Evolutionary conservation across 2,888 invertebrate genomes (phyloP).

Genomic region (Psococerastis gibbosa): DNA sequence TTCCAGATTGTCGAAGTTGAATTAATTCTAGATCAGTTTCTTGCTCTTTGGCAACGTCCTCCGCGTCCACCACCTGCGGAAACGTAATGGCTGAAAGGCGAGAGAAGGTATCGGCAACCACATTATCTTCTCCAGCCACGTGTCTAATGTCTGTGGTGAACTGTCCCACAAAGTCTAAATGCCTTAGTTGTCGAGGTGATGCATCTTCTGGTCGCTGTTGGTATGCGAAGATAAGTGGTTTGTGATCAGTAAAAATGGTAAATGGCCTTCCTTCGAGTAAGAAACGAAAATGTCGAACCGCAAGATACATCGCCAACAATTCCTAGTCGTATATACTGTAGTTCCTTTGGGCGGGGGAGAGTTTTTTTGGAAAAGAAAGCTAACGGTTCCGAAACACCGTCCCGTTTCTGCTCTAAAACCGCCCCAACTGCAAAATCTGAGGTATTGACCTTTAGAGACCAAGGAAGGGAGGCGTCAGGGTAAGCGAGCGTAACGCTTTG

Average conservation of each 20-base stretch:
- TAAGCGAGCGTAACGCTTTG: background rate
- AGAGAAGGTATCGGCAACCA: slow-evolving; percentile 13
- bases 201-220: slow-evolving; percentile 12
- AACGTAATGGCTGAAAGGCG: slow-evolving; percentile 9
- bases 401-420: background rate
- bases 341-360: slow-evolving; percentile 11
- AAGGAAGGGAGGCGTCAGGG: background rate
- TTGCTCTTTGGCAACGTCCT: background rate
- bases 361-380: slow-evolving; percentile 15
- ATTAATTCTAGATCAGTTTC: background rate
- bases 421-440: background rate
- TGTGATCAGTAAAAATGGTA: slow-evolving; percentile 15
- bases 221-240: slow-evolving; percentile 14
- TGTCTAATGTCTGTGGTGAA: slow-evolving; percentile 14
- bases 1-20: no score
- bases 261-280: slow-evolving; percentile 16
- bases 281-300: slow-evolving; percentile 13
- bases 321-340: slow-evolving; percentile 14
- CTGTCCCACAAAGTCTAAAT: slow-evolving; percentile 12
- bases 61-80: background rate
- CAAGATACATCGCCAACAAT: slow-evolving; percentile 13
- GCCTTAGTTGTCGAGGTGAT: slow-evolving; percentile 11
- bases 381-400: slow-evolving; percentile 12
- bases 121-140: slow-evolving; percentile 12
- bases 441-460: background rate